Percentiles rank a stretch among this genome's conserved stretches.
Conservation (phyloP, 2,888 invertebrate genomes). For the Rhamnusium bicolor region DNA sequence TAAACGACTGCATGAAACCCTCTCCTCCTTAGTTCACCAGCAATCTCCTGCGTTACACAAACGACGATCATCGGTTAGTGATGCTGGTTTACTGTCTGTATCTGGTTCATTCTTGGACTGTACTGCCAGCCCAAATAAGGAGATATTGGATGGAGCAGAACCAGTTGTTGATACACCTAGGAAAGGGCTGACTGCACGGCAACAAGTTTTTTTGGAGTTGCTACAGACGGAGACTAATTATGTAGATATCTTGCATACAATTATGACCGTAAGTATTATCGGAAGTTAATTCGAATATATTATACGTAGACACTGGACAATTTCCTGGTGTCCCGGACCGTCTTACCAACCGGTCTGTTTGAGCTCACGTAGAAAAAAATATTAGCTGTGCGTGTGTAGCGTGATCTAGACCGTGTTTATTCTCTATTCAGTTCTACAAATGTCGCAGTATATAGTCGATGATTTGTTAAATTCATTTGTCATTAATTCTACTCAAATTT, state of each 20-base stretch:
- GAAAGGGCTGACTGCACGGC: slow-evolving; percentile 82
- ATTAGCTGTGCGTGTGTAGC: too few species aligned
- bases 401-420: too few species aligned
- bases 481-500: too few species aligned
- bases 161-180: slow-evolving; percentile 75
- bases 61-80: slow-evolving; percentile 89
- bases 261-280: slow-evolving; percentile 82
- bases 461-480: too few species aligned
- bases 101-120: slow-evolving; percentile 93
- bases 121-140: slow-evolving; percentile 85
- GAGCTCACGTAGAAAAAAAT: too few species aligned
- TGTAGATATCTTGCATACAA: slow-evolving; percentile 93
- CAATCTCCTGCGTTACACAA: slow-evolving; percentile 79
- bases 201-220: slow-evolving; percentile 92
- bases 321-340: too few species aligned
- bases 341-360: too few species aligned
- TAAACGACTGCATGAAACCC: slow-evolving; percentile 81
- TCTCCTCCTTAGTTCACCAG: slow-evolving; percentile 74
- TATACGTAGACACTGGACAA: too few species aligned
- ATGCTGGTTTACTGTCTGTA: slow-evolving; percentile 87
- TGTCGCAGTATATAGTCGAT: too few species aligned
- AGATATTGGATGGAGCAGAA: slow-evolving; percentile 70
- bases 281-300: neutral
- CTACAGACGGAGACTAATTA: slow-evolving; percentile 98
- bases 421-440: too few species aligned